phyloP scores from a whole-genome alignment of 2,888 invertebrate genomes.

The Sialis fuliginosa region DNA sequence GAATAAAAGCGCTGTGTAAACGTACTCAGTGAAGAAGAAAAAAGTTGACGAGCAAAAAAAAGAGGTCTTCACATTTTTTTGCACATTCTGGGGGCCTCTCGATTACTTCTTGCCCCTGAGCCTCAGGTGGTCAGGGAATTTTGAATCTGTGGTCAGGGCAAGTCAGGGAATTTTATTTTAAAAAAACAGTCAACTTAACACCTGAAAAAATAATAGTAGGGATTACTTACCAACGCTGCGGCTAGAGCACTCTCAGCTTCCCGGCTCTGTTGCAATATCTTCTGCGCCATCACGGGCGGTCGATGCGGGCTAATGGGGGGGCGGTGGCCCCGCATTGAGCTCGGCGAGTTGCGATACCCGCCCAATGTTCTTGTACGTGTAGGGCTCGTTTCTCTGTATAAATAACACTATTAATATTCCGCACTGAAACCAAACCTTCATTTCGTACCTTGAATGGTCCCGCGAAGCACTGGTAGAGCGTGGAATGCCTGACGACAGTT shows the following conservation, averaged over 20 bases:
- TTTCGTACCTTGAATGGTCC: slow-evolving; percentile 29
- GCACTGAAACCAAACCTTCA: slow-evolving; percentile 7
- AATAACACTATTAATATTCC: neutral
- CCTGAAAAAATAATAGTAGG: no score
- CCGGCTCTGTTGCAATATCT: slow-evolving; percentile 67
- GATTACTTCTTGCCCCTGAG: no score
- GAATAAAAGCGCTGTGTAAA: no score
- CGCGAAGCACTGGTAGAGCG: slow-evolving; percentile 48
- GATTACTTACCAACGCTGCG: slow-evolving; percentile 47
- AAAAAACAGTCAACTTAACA: no score
- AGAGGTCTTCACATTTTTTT: no score
- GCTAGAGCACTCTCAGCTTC: slow-evolving; percentile 75
- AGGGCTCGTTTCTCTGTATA: slow-evolving; percentile 22
- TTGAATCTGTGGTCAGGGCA: no score
- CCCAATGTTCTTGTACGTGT: slow-evolving; percentile 12
- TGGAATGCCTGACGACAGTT: slow-evolving; percentile 52
- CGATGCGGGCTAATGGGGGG: slow-evolving; percentile 35
- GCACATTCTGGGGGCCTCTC: no score
- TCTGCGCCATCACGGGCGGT: slow-evolving; percentile 55
- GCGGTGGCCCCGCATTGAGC: slow-evolving; percentile 20
- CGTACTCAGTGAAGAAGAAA: no score
- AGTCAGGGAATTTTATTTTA: no score
- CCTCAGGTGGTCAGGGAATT: no score
- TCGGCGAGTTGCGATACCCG: slow-evolving; percentile 6
- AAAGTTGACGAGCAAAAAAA: no score